Evolutionary conservation across 2,113 vertebrate genomes (phyloP), one percentile per base, ranked within the genome.

Genomic region (Lamprologus lemairii): DNA sequence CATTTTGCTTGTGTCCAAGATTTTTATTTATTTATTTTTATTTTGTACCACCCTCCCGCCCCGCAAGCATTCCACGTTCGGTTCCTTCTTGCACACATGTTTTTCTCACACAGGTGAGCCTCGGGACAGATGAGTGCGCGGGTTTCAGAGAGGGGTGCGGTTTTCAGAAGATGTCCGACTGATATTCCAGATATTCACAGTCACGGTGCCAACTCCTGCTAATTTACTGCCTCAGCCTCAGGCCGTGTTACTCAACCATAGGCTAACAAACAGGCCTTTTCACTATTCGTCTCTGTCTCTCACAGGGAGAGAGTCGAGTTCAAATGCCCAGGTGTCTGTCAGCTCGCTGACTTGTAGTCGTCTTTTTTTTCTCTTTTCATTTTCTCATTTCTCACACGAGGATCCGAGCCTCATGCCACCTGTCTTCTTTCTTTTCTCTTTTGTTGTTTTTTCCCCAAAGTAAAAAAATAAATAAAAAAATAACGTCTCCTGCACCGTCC

Each of bases 171-270:
- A 91, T 91, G 94, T 92, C 91, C 86, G 84, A 95, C 92, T 91
- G 88, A 92, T 94, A 92, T 94, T 95, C 80, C 79, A 90, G 85
- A 58, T 58, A 58, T 58, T 58, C 87, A 78, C 42, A 82, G 90
- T 94, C 87, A 84, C 84, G 21, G 79, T 90, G 94, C 93, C 96
- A 95, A 93, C 82, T 90, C 88, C 93, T 86, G 81, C 63, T 95
- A 89, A 95, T 95, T 95, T 92, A 95, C 91, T 65, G 91, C 88
- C 86, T 87, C 71, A 75, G 79, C 89, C 93, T 91, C 71, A 58
- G 95, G 95, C 92, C 75, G n/a, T 90, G 83, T 93, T 94, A 92
- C 88, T 92, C 94, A 95, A 96, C 91, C 90, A 80, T 37, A 92
- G 89, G 87, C 92, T 91, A 93, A 89, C 91, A 93, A 95, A 95